Base-by-base conservation (phyloP, 2,113 vertebrate species). In the Oncorhynchus clarkii region DNA sequence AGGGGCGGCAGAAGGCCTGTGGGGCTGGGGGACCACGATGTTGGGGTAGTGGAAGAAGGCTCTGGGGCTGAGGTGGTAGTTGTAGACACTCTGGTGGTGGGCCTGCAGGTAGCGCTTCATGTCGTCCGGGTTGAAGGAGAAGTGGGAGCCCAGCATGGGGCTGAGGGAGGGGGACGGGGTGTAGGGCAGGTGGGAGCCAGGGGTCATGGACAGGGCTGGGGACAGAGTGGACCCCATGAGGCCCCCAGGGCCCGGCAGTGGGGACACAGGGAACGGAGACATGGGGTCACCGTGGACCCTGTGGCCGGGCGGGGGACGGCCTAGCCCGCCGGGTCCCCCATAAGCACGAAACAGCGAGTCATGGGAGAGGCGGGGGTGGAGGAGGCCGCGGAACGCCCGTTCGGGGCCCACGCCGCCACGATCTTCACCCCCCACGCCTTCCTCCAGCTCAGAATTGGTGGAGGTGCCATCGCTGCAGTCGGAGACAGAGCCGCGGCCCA, bases 91-190 rank as follows among this genome's bases (percentile, higher is more conserved):
- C 92, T 97, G 96, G 66, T 93, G 94, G 86, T 97, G 96, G 31
- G 95, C 96, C 92, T 97, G 96, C 80, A 97, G 93, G 92, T 96
- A 97, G 87, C 95, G 96, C 88, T 97, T 96, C 96, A 97, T 97
- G 93, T 97, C 96, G 88, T 97, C 96, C 0, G 95, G 92, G 90
- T 94, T 97, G 88, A 97, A 97, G 84, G 96, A 97, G 88, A 97
- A 97, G 82, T 96, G 96, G 78, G 94, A 96, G 78, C 94, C 91
- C 83, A 95, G 82, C 95, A 97, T 95, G 20, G 96, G 96, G 34
- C 95, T 96, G 64, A 97, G 80, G 26, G 95, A 95, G 68, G 96
- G 96, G 0, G 96, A 97, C 0, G 96, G 96, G 0, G 95, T 96
- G 91, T 95, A 97, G 84, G 95, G 85, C 72, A 96, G 84, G 88